A percentile compares a stretch with the other conserved stretches of the same genome.
Conservation (phyloP, 1,140 invertebrate species). For the Platorchestia sp. region DNA sequence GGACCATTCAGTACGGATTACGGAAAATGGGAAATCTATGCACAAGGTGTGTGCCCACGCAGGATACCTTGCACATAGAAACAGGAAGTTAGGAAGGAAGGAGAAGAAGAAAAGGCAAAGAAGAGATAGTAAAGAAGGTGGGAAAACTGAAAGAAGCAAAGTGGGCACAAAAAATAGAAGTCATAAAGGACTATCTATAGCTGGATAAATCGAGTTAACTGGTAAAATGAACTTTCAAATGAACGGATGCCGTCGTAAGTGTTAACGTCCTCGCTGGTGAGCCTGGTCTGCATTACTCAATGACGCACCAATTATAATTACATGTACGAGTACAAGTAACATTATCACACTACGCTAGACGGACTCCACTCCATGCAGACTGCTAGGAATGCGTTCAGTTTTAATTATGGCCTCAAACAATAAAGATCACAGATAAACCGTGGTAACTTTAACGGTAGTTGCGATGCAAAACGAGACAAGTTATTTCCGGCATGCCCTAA, state of each 20-base stretch:
- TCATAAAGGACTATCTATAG: too few species aligned
- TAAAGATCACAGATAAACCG: neutral
- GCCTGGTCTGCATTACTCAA: neutral
- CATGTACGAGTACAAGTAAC: neutral
- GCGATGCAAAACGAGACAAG: neutral
- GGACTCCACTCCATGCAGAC: neutral
- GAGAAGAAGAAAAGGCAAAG: too few species aligned
- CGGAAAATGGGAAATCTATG: neutral
- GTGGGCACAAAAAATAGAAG: too few species aligned
- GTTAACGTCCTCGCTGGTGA: neutral
- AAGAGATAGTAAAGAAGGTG: too few species aligned
- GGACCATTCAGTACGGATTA: too few species aligned
- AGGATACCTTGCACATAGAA: too few species aligned
- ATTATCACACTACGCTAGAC: neutral
- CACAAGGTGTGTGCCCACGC: too few species aligned
- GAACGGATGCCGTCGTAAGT: neutral
- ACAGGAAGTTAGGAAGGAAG: too few species aligned
- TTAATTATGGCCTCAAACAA: neutral
- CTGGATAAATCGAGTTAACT: neutral
- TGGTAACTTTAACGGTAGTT: neutral
- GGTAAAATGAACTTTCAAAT: neutral
- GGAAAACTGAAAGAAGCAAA: too few species aligned
- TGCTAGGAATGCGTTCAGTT: neutral
- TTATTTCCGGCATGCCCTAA: neutral
- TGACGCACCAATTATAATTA: neutral